Conservation (phyloP, 2,797 vertebrate species). For the Meda fulgida region DNA sequence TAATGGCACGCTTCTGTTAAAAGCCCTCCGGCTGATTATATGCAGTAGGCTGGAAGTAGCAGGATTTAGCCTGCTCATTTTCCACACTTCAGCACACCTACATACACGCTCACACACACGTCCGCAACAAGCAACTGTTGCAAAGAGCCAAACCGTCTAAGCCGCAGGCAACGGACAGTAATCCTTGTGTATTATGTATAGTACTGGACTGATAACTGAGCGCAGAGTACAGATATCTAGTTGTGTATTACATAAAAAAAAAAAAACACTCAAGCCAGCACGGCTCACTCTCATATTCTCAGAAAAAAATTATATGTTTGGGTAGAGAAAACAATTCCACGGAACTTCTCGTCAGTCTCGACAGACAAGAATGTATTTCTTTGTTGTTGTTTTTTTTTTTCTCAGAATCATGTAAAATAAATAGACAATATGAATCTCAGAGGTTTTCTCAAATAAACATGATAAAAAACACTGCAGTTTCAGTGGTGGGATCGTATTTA, state of each 20-base stretch:
- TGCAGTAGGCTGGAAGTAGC: conserved; percentile 45
- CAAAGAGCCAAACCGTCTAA: conserved; percentile 14
- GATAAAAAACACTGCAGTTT: conserved; percentile 9
- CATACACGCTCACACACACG: background rate
- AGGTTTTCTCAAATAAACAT: conserved; percentile 41
- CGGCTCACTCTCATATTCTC: background rate
- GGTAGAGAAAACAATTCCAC: conserved; percentile 9
- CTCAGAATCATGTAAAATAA: conserved; percentile 42
- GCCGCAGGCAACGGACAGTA: conserved; percentile 24
- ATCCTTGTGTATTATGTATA: conserved; percentile 32
- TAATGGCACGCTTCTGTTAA: conserved; percentile 74
- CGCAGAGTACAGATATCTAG: conserved; percentile 19
- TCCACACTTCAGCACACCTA: conserved; percentile 43
- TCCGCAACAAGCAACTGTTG: conserved; percentile 30
- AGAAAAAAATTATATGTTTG: conserved; percentile 11
- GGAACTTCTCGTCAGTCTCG: conserved; percentile 19
- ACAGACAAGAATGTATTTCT: conserved; percentile 26
- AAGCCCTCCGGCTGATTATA: conserved; percentile 67
- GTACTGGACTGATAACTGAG: conserved; percentile 31
- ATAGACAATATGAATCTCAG: conserved; percentile 26
- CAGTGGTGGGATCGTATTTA: background rate
- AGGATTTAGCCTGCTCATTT: conserved; percentile 40
- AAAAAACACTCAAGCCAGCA: conserved; percentile 27
- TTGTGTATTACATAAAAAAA: conserved; percentile 23
- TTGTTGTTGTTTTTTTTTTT: conserved; percentile 18